phyloP scores from a whole-genome alignment of 1,140 invertebrate species.

The Heliothis subflexa region DNA sequence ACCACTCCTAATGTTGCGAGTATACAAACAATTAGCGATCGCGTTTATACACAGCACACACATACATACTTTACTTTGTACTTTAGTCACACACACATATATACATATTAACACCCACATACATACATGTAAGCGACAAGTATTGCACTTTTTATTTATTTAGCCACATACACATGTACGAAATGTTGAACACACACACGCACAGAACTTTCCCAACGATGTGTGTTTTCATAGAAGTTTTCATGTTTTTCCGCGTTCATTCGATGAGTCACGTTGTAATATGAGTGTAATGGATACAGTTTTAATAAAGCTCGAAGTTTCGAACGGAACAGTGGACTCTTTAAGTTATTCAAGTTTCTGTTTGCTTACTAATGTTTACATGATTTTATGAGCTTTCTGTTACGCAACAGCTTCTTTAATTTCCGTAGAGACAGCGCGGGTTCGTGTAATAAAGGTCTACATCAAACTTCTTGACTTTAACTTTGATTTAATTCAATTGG shows the following conservation, averaged over 20 bases:
- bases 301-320: background rate
- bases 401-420: no score
- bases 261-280: constrained; percentile 1
- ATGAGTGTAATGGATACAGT: background rate
- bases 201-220: background rate
- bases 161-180: no score
- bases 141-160: no score
- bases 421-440: background rate
- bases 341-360: no score
- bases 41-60: background rate
- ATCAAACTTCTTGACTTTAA: no score
- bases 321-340: no score
- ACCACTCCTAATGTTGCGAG: background rate
- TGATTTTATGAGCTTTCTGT: no score
- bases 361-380: no score
- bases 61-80: background rate
- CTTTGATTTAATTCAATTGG: no score
- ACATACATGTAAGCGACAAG: no score
- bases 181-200: background rate
- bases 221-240: background rate
- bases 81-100: no score
- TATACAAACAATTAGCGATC: background rate
- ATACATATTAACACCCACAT: no score
- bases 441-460: background rate
- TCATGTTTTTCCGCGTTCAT: background rate